Conservation (phyloP, 1,140 invertebrate species). For the Drosophila simulans region DNA sequence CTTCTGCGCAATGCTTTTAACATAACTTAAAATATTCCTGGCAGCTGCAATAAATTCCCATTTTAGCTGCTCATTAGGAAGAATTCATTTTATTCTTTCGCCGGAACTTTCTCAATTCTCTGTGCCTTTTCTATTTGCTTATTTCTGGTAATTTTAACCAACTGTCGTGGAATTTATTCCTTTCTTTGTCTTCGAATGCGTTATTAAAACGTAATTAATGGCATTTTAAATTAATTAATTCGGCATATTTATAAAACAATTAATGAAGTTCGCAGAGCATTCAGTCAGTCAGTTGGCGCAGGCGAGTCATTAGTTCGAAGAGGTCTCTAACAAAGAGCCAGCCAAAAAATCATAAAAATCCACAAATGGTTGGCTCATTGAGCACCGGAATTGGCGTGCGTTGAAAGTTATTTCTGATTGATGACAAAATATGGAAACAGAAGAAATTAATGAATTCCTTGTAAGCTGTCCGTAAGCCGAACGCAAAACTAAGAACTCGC, state of each 20-base stretch:
- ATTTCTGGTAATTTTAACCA: constrained; percentile 44
- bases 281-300: constrained; percentile 35
- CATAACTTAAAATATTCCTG: constrained; percentile 13
- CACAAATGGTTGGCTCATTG: constrained; percentile 54
- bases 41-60: constrained; percentile 33
- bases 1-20: neutral
- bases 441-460: constrained; percentile 79
- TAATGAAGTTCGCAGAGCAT: constrained; percentile 73
- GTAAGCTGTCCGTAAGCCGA: constrained; percentile 54
- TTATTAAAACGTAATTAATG: constrained; percentile 80
- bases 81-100: constrained; percentile 35
- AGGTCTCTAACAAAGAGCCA: constrained; percentile 13
- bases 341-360: constrained; percentile 30
- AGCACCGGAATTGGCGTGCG: constrained; percentile 72
- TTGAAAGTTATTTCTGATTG: constrained; percentile 83
- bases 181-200: constrained; percentile 74
- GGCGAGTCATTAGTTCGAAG: constrained; percentile 53
- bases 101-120: constrained; percentile 42
- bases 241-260: constrained; percentile 81
- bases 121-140: constrained; percentile 27
- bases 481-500: constrained; percentile 44
- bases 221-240: constrained; percentile 81
- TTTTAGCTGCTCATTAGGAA: constrained; percentile 32
- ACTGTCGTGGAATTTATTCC: constrained; percentile 55
- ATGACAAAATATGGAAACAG: constrained; percentile 76